Evolutionary conservation across 37 sponge, comb jelly and placozoan genomes (phyloP).

Genomic region (Beroe forskalii): DNA sequence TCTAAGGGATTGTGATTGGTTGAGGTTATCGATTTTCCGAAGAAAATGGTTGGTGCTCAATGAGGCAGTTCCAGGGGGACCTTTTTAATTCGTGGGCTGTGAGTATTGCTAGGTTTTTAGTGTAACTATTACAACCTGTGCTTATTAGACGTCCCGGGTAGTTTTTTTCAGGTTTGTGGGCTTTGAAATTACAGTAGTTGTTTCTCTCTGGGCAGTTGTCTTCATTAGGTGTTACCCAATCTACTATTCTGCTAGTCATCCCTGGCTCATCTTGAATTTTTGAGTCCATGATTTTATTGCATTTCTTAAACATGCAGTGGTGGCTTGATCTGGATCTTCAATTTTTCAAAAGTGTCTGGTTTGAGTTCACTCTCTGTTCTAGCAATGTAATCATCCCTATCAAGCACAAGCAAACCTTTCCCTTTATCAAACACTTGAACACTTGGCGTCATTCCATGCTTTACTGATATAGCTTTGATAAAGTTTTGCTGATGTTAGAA

Average conservation of each 20-base stretch:
- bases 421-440: neutral
- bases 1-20: neutral
- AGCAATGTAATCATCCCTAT: neutral
- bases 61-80: neutral
- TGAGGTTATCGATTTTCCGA: neutral
- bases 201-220: neutral
- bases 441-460: neutral
- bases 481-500: neutral
- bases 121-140: neutral
- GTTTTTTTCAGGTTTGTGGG: too few relatives aligned
- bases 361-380: neutral
- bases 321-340: neutral
- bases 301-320: neutral
- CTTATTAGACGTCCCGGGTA: neutral
- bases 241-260: neutral
- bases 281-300: neutral
- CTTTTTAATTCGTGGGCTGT: neutral
- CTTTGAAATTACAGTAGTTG: neutral
- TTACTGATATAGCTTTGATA: neutral
- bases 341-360: neutral
- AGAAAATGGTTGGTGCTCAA: neutral
- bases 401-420: neutral
- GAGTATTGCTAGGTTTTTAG: too few relatives aligned
- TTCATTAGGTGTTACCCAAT: neutral
- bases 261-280: neutral